These are phyloP conservation scores for Collichthys lucidus DNA, from an alignment of 2,113 vertebrate species.

Conservation along the genomic window DNA sequence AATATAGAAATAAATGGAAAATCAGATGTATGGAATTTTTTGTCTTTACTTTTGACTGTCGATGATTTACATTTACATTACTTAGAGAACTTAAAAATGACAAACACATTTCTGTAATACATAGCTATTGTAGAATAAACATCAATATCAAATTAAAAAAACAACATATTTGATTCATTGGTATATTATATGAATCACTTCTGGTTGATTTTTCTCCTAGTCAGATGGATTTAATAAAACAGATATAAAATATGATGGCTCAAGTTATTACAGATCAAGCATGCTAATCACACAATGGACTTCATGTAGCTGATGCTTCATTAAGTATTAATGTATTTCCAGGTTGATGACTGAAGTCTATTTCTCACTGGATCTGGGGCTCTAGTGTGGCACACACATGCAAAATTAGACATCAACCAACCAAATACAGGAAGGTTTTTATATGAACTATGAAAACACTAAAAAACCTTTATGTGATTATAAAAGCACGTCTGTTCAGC, in stretches of 20 bases:
- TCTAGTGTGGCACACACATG: background rate
- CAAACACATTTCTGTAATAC: background rate
- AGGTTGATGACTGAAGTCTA: background rate
- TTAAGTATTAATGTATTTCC: background rate
- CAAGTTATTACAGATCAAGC: no score
- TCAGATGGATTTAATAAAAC: background rate
- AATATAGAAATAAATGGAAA: slow-evolving; percentile 19
- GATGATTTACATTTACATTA: background rate
- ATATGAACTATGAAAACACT: background rate
- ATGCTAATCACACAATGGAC: background rate
- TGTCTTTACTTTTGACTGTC: background rate
- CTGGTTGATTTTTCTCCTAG: no score
- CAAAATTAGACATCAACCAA: background rate
- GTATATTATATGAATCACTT: no score
- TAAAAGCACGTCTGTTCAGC: background rate
- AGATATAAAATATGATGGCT: background rate
- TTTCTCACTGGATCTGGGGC: background rate
- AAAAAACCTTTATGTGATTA: background rate
- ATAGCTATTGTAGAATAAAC: background rate
- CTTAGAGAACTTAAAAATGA: background rate
- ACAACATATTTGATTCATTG: background rate
- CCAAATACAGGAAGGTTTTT: background rate
- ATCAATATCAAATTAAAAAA: background rate
- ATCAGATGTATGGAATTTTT: slow-evolving; percentile 10
- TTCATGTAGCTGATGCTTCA: background rate